Conservation (phyloP, 2,797 vertebrate species). For the Hoplostethus mediterraneus region DNA sequence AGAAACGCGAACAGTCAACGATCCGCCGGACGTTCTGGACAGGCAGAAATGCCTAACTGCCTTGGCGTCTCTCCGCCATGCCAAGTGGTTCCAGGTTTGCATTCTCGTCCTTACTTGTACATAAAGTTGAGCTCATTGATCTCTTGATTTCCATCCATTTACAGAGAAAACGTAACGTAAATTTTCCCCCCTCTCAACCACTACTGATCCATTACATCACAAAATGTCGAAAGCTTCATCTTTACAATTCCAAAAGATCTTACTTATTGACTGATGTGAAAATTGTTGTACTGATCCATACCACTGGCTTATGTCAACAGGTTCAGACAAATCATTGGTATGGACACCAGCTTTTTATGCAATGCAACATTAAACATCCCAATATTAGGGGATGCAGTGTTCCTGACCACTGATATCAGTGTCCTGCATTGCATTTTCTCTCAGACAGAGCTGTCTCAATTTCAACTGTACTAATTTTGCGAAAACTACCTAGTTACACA, state of each 20-base stretch:
- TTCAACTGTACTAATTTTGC: conserved; percentile 26
- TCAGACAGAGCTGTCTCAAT: conserved; percentile 38
- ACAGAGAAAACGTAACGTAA: conserved; percentile 25
- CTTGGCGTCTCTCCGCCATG: conserved; percentile 99
- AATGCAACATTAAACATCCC: background rate
- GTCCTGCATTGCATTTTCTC: background rate
- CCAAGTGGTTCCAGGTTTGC: conserved; percentile 99
- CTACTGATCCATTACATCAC: conserved; percentile 26
- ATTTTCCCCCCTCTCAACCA: conserved; percentile 19
- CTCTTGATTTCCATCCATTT: conserved; percentile 42
- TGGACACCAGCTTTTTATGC: conserved; percentile 25
- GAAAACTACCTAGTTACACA: background rate
- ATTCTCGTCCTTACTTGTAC: conserved; percentile 96
- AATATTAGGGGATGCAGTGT: conserved; percentile 15
- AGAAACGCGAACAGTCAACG: conserved; percentile 96
- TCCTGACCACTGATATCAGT: conserved; percentile 14
- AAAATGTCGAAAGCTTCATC: conserved; percentile 20
- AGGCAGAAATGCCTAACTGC: conserved; percentile 99
- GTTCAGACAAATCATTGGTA: conserved; percentile 54
- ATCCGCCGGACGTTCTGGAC: conserved; percentile 99
- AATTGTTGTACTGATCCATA: conserved; percentile 44
- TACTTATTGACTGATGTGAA: conserved; percentile 10
- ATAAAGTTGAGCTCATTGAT: conserved; percentile 67
- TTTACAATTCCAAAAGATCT: conserved; percentile 17
- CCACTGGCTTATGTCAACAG: conserved; percentile 32